Evolutionary conservation across 2,113 vertebrate genomes (phyloP).

Genomic region (Perccottus glenii): DNA sequence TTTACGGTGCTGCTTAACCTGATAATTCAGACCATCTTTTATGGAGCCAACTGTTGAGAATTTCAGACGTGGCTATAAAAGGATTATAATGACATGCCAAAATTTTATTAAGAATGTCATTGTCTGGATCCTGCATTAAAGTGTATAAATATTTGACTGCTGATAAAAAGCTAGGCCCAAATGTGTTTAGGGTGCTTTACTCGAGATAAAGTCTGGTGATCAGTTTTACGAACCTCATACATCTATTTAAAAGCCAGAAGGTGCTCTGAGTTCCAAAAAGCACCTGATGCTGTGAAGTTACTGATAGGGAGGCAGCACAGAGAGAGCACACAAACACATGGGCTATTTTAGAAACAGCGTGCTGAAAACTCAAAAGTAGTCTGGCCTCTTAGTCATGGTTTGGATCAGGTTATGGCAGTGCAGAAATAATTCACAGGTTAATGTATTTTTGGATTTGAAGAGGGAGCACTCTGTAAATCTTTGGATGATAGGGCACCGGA

Average conservation of each 20-base stretch:
- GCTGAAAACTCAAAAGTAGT: neutral
- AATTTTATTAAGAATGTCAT: neutral
- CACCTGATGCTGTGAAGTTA: conserved; percentile 50
- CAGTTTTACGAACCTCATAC: conserved; percentile 35
- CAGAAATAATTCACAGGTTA: neutral
- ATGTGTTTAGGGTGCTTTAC: conserved; percentile 40
- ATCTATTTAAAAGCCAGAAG: conserved; percentile 41
- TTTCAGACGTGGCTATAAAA: too few species aligned
- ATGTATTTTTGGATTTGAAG: conserved; percentile 3
- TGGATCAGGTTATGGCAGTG: neutral
- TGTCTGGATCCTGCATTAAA: conserved; percentile 7
- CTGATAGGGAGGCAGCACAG: conserved; percentile 43
- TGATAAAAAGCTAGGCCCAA: conserved; percentile 29
- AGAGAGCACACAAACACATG: conserved; percentile 16
- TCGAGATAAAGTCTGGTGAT: conserved; percentile 37
- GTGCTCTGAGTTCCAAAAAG: conserved; percentile 40
- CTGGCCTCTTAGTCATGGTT: conserved; percentile 8
- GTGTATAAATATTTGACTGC: conserved; percentile 23
- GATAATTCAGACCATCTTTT: neutral
- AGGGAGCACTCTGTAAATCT: conserved; percentile 31
- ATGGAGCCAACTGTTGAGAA: too few species aligned
- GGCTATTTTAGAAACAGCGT: neutral
- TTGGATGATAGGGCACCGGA: conserved; percentile 4
- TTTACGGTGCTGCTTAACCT: neutral
- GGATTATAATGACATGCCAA: too few species aligned